These are phyloP conservation scores for Adrianichthys oophorus DNA, from an alignment of 2,797 vertebrate genomes.

Conservation along the genomic window DNA sequence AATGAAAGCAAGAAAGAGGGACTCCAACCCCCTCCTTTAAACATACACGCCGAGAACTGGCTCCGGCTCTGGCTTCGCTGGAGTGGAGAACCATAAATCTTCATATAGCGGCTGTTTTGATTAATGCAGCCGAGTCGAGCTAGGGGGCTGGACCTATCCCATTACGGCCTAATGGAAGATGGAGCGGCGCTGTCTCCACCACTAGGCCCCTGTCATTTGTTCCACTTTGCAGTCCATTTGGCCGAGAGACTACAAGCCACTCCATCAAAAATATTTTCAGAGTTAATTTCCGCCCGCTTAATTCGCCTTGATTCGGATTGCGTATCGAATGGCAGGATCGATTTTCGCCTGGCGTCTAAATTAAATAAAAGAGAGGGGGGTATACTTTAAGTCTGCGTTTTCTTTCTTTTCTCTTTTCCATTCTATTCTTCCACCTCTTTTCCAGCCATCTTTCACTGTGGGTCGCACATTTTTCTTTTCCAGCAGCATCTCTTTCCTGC, in stretches of 20 bases:
- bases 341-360: constrained; percentile 95
- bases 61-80: constrained; percentile 81
- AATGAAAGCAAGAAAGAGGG: constrained; percentile 34
- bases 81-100: constrained; percentile 95
- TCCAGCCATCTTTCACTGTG: constrained; percentile 76
- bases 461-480: constrained; percentile 72
- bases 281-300: constrained; percentile 95
- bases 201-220: constrained; percentile 98
- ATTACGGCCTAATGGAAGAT: constrained; percentile 99
- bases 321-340: constrained; percentile 95
- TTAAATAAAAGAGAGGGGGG: constrained; percentile 89
- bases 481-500: constrained; percentile 80
- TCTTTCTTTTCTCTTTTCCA: constrained; percentile 81
- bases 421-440: constrained; percentile 75
- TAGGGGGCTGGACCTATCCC: constrained; percentile 94
- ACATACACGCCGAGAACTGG: constrained; percentile 76
- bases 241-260: constrained; percentile 93
- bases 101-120: constrained; percentile 95
- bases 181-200: constrained; percentile 96
- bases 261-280: constrained; percentile 97
- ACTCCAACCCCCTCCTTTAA: constrained; percentile 72
- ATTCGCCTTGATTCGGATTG: constrained; percentile 95
- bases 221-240: constrained; percentile 99
- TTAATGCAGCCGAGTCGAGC: constrained; percentile 93
- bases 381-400: constrained; percentile 84